phyloP scores from a whole-genome alignment of 2,797 vertebrate species.

The Linurgus olivaceus region DNA sequence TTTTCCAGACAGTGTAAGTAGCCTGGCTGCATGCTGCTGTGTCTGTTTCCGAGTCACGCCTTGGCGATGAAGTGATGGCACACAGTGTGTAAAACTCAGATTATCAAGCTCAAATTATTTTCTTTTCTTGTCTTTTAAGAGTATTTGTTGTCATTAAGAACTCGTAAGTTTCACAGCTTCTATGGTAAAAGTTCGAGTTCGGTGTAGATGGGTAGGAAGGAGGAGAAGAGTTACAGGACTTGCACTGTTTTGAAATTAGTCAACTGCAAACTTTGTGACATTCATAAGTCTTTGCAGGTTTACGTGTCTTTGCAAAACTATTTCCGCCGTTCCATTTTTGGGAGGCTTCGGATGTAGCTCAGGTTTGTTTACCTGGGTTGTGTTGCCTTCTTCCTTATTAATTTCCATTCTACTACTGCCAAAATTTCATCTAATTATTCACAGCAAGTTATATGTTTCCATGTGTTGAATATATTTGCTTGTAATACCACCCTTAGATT shows the following conservation, averaged over 20 bases:
- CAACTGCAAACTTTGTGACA: background rate
- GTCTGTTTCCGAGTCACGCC: background rate
- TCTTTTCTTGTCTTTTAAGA: background rate
- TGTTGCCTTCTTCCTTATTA: background rate
- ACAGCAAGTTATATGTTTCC: background rate
- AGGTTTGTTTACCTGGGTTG: background rate
- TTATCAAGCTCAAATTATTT: background rate
- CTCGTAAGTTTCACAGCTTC: background rate
- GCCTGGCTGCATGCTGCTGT: background rate
- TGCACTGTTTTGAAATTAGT: background rate
- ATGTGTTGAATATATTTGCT: background rate
- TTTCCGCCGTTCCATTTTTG: background rate
- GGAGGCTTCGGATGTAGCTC: background rate
- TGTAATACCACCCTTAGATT: background rate
- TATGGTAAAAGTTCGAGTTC: background rate
- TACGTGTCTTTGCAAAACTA: background rate
- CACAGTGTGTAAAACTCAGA: background rate
- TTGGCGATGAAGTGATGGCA: background rate
- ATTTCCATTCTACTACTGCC: background rate
- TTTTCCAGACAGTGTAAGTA: background rate
- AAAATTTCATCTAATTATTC: background rate
- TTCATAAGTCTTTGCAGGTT: background rate
- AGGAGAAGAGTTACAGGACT: background rate
- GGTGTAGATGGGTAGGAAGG: background rate
- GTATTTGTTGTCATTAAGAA: background rate